A percentile compares a stretch with the other conserved stretches of the same genome.
Conservation (phyloP, 2,797 vertebrate genomes). For the Numenius phaeopus region DNA sequence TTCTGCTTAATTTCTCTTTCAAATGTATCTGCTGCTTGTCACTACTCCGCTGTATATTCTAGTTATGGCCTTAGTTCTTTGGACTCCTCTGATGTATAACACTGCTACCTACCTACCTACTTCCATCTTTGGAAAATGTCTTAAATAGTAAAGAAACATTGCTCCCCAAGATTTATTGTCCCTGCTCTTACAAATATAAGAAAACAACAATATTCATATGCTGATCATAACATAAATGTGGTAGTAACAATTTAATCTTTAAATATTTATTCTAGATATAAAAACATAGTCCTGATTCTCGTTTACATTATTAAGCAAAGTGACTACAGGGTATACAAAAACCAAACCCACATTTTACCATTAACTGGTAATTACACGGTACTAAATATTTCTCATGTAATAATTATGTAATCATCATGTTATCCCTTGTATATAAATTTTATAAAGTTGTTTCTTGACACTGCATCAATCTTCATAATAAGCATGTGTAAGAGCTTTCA, state of each 20-base stretch:
- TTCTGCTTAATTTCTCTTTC: not conserved
- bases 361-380: constrained; percentile 29
- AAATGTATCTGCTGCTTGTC: not conserved
- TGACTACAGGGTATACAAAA: not conserved
- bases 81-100: not conserved
- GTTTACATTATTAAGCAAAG: not conserved
- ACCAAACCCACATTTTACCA: constrained; percentile 34
- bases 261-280: not conserved
- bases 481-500: not conserved
- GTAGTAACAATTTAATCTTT: not conserved
- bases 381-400: constrained; percentile 17
- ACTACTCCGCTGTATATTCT: not conserved
- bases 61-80: not conserved
- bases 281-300: not conserved
- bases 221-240: not conserved
- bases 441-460: constrained; percentile 11
- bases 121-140: not conserved
- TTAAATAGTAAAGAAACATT: not conserved
- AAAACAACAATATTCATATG: not conserved
- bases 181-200: not conserved
- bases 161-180: not conserved
- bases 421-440: constrained; percentile 7
- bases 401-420: constrained; percentile 38
- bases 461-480: constrained; percentile 23
- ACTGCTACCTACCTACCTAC: not conserved